Percentiles rank a stretch among this genome's conserved stretches.
Conservation (phyloP, 2,797 vertebrate species). For the Lates japonicus region DNA sequence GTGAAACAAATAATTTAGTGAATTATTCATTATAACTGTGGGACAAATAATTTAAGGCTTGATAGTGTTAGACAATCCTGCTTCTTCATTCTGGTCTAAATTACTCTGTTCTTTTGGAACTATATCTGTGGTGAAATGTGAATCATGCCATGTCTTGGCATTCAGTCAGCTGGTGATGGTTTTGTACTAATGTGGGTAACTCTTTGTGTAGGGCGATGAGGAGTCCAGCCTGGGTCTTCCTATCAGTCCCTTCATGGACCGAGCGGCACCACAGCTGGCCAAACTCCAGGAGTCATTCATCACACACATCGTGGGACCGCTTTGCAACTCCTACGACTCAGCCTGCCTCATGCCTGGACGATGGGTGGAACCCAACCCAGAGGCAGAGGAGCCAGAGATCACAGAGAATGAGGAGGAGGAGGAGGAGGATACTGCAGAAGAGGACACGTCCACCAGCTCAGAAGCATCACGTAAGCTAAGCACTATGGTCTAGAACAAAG, state of each 20-base stretch:
- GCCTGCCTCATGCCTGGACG: constrained; percentile 95
- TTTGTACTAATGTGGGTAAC: constrained; percentile 27
- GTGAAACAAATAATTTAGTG: neutral
- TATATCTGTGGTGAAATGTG: neutral
- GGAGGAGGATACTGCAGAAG: constrained; percentile 85
- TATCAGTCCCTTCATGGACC: constrained; percentile 98
- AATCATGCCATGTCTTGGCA: neutral
- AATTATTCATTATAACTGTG: neutral
- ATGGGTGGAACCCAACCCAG: constrained; percentile 90
- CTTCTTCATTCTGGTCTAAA: neutral
- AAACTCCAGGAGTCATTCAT: constrained; percentile 99
- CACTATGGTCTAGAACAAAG: constrained; percentile 1
- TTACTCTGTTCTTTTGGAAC: constrained; percentile 10
- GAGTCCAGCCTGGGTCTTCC: constrained; percentile 95
- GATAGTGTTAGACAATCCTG: neutral
- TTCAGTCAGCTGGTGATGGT: neutral
- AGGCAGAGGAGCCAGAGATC: constrained; percentile 88
- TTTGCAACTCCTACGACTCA: constrained; percentile 96
- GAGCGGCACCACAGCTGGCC: constrained; percentile 96
- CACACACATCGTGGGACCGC: constrained; percentile 97
- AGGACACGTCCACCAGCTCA: constrained; percentile 90
- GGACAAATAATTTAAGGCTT: neutral
- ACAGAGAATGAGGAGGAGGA: constrained; percentile 87
- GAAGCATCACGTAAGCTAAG: constrained; percentile 89
- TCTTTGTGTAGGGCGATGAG: constrained; percentile 93